Percentiles rank a stretch among this genome's conserved stretches.
Conservation (phyloP, 1,140 invertebrate species). For the Anastrepha obliqua region DNA sequence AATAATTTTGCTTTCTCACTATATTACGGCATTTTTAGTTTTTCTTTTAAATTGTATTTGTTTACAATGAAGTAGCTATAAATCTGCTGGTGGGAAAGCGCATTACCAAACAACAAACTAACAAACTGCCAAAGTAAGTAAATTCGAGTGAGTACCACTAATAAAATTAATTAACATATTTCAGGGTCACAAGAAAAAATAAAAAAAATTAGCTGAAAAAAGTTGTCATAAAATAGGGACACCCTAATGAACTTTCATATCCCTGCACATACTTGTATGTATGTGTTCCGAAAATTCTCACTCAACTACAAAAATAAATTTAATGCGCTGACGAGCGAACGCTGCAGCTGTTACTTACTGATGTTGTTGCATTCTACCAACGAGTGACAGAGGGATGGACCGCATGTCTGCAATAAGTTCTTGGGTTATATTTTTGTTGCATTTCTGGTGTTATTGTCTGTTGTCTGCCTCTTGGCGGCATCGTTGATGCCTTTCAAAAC, state of each 20-base stretch:
- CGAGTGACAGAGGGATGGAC: constrained; percentile 5
- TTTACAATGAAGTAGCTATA: no score
- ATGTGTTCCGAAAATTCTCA: background rate
- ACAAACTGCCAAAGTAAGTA: no score
- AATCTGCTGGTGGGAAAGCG: no score
- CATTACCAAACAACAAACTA: no score
- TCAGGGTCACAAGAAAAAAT: background rate
- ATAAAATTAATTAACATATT: no score
- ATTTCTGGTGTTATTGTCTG: constrained; percentile 21
- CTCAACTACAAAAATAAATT: background rate
- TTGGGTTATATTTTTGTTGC: constrained; percentile 19
- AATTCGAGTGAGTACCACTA: no score
- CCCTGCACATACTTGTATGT: background rate
- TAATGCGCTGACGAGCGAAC: background rate
- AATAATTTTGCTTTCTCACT: no score
- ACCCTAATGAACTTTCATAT: background rate
- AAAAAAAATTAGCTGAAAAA: background rate
- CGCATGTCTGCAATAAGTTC: background rate
- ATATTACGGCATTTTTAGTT: no score
- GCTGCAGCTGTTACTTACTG: background rate
- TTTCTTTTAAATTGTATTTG: no score
- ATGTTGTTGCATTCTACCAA: background rate
- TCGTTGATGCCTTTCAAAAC: constrained; percentile 6
- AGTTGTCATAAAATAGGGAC: background rate
- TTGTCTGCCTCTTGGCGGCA: background rate